phyloP scores from a whole-genome alignment of 2,113 vertebrate genomes.

The Alexandromys fortis region DNA sequence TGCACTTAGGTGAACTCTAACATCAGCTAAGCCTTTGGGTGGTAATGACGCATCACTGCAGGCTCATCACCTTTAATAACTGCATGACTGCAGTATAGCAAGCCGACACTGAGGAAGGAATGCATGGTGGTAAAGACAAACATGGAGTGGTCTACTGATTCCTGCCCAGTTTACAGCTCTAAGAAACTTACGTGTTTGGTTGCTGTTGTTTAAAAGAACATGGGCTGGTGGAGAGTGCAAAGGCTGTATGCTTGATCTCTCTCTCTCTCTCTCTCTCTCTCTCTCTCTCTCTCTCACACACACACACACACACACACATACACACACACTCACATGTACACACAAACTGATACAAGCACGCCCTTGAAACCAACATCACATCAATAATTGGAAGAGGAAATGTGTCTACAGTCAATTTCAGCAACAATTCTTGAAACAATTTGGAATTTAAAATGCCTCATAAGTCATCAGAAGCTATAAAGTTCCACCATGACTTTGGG shows the following conservation, averaged over 20 bases:
- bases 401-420: not conserved
- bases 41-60: not conserved
- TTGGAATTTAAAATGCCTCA: not conserved
- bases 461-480: not conserved
- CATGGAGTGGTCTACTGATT: not conserved
- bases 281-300: too few relatives aligned
- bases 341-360: not conserved
- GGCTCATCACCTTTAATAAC: not conserved
- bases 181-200: not conserved
- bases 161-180: not conserved
- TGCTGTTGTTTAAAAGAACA: not conserved
- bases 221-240: too few relatives aligned
- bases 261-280: too few relatives aligned
- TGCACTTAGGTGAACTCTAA: not conserved
- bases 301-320: not conserved
- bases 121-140: not conserved
- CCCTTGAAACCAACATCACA: not conserved
- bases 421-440: not conserved
- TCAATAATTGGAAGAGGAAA: not conserved
- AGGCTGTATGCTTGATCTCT: not conserved
- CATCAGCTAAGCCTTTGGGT: not conserved
- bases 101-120: not conserved
- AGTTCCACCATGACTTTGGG: not conserved
- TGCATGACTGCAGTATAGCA: too few relatives aligned
- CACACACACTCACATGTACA: not conserved